Percentiles rank a stretch among this genome's conserved stretches.
Evolutionary conservation across 2,797 vertebrate genomes (phyloP).

Genomic region (Chaenodraco wilsoni): DNA sequence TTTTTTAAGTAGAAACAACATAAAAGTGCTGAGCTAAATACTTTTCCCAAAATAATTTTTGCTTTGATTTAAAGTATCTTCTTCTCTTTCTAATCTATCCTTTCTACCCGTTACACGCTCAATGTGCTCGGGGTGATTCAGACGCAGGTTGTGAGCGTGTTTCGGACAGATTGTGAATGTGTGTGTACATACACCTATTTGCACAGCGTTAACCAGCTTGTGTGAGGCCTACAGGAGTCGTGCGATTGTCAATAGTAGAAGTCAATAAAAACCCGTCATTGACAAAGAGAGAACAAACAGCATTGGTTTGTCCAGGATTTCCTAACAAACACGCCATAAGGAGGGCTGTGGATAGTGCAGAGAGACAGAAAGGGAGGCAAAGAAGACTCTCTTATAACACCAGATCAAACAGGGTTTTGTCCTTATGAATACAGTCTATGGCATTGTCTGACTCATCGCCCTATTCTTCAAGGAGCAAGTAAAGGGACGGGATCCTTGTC

Average conservation of each 20-base stretch:
- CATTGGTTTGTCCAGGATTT: conserved; percentile 87
- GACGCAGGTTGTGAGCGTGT: conserved; percentile 50
- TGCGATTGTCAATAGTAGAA: conserved; percentile 85
- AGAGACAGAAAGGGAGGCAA: conserved; percentile 40
- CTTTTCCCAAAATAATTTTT: not conserved
- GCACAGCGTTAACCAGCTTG: conserved; percentile 87
- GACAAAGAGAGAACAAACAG: conserved; percentile 89
- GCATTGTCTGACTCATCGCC: conserved; percentile 3
- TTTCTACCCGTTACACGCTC: not conserved
- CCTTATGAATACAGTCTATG: not conserved
- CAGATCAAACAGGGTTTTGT: conserved; percentile 22
- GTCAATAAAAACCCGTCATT: conserved; percentile 85
- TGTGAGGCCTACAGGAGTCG: conserved; percentile 83
- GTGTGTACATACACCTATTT: conserved; percentile 86
- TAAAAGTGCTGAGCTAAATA: not conserved
- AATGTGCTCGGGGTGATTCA: conserved; percentile 24
- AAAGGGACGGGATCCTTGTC: conserved; percentile 6
- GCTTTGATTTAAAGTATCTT: not conserved
- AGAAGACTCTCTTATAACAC: conserved; percentile 33
- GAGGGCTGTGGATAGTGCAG: conserved; percentile 48
- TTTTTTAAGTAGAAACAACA: not conserved
- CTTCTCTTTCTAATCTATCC: not conserved
- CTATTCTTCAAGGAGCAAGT: conserved; percentile 3
- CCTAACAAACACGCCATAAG: conserved; percentile 85
- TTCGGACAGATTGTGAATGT: conserved; percentile 61